Evolutionary conservation across 2,888 invertebrate genomes (phyloP).

Genomic region (Tenthredo amoena): DNA sequence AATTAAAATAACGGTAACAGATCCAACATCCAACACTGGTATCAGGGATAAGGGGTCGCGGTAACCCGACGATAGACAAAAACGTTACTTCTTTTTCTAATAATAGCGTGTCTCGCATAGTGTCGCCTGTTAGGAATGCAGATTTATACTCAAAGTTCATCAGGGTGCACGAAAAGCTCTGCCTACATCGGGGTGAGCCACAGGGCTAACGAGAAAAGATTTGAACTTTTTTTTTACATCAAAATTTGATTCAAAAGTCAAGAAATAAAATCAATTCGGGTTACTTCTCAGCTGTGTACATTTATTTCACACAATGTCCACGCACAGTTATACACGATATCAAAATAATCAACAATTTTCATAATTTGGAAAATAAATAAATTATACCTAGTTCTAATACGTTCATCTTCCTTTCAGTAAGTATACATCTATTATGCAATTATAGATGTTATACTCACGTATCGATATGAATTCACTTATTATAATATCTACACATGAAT

Average conservation of each 20-base stretch:
- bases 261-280: neutral
- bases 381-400: neutral
- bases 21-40: conserved; percentile 5
- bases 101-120: conserved; percentile 49
- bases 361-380: conserved; percentile 22
- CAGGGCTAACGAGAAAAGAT: neutral
- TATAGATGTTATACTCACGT: neutral
- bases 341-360: conserved; percentile 17
- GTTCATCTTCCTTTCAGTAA: neutral
- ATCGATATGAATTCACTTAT: conserved; percentile 20
- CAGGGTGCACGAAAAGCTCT: neutral
- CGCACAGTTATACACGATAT: conserved; percentile 27
- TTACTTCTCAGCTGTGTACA: neutral
- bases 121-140: conserved; percentile 50
- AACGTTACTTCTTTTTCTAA: conserved; percentile 47
- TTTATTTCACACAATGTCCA: conserved; percentile 39
- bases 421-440: neutral
- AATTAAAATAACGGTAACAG: conserved; percentile 54
- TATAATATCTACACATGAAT: neutral
- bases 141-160: conserved; percentile 50
- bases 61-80: conserved; percentile 52
- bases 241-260: conserved; percentile 7
- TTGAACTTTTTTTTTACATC: neutral
- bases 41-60: conserved; percentile 29
- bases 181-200: neutral